Base-by-base conservation (phyloP, 2,797 vertebrate species). In the Neopelma chrysocephalum region DNA sequence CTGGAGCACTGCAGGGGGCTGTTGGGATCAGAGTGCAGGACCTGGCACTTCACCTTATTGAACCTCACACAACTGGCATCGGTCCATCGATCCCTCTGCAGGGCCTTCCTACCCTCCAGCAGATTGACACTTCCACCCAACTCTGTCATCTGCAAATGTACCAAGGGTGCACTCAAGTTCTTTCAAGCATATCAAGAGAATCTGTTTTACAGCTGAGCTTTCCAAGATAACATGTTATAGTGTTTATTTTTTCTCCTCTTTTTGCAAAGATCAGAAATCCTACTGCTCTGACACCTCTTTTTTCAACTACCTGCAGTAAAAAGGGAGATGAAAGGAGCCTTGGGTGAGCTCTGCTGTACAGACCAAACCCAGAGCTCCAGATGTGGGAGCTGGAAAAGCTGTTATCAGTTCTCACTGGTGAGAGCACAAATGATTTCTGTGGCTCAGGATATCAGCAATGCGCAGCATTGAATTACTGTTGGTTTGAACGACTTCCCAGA, bases 341-440 rank as follows among this genome's bases (percentile, higher is more conserved):
- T 19, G 34, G 25, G 57, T 3, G 1, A 95, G 53, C 57, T 90
- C 40, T 66, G 53, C 38, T 9, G 1, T 20, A 48, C 10, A 71
- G 78, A 89, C 48, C 73, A 86, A 93, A 79, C 71, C 80, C 82
- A 91, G 58, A 76, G 82, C 66, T 94, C 40, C 82, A 93, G 66
- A 76, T 13, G 56, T 15, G 38, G 87, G 62, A 81, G 79, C 36
- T 51, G 82, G 31, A 75, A 65, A 53, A 87, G 42, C 31, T 32
- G 20, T 45, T 83, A 89, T 11, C 92, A 60, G 27, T 18, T 57
- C 84, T 83, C 51, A 78, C 9, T 3, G 7, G 15, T 36, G 50
- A 68, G 10, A 80, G 89, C 42, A 87, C 53, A 91, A 66, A 50
- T 20, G 3, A 84, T 82, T 86, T 72, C 80, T n/a, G 73, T n/a